A percentile compares a stretch with the other conserved stretches of the same genome.
Conservation (phyloP, 1,140 invertebrate genomes). For the Bombus breviceps region DNA sequence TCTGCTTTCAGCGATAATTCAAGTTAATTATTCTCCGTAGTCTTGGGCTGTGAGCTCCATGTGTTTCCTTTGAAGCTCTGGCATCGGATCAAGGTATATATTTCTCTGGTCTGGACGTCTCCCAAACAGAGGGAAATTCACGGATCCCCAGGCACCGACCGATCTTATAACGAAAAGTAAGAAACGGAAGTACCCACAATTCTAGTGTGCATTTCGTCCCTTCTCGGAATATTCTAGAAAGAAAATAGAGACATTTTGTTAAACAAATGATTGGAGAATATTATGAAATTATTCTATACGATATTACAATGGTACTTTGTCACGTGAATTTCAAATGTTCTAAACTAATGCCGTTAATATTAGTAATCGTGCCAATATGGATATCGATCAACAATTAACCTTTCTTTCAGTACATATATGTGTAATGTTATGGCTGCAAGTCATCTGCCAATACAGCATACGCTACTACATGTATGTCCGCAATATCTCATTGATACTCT, state of each 20-base stretch:
- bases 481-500: slow-evolving; percentile 25
- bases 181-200: not conserved
- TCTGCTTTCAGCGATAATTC: slow-evolving; percentile 1
- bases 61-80: too few species aligned
- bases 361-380: not conserved
- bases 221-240: not conserved
- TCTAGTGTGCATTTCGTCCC: not conserved
- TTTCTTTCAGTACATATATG: not conserved
- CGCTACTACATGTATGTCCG: not conserved
- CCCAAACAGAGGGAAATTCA: not conserved
- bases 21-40: slow-evolving; percentile 21
- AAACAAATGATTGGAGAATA: not conserved
- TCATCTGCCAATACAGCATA: slow-evolving; percentile 6
- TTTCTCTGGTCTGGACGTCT: not conserved
- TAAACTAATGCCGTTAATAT: not conserved
- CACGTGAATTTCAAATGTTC: not conserved
- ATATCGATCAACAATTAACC: not conserved
- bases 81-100: not conserved
- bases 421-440: slow-evolving; percentile 11
- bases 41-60: not conserved
- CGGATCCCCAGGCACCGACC: too few species aligned
- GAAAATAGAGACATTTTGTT: not conserved
- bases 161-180: not conserved
- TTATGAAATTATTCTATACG: not conserved
- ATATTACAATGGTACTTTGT: not conserved